phyloP scores from a whole-genome alignment of 2,888 invertebrate species.

The Dicyrtoma fusca region DNA sequence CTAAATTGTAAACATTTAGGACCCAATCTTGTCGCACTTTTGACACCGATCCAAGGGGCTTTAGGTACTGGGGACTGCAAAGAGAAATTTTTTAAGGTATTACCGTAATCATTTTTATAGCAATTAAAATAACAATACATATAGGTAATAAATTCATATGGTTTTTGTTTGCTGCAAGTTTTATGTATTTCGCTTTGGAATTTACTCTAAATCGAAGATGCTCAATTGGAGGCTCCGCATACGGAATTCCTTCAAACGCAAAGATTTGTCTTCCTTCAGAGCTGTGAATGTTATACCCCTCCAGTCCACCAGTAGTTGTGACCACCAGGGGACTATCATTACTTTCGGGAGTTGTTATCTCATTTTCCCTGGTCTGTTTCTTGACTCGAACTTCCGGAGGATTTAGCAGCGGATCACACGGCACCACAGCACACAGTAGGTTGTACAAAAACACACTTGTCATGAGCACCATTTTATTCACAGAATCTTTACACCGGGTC shows the following conservation, averaged over 20 bases:
- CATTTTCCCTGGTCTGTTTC: background rate
- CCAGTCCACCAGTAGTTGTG: slow-evolving; percentile 42
- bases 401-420: slow-evolving; percentile 39
- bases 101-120: too few relatives aligned
- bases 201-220: slow-evolving; percentile 36
- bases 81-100: too few relatives aligned
- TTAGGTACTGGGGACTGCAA: slow-evolving; percentile 31
- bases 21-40: slow-evolving; percentile 41
- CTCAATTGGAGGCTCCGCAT: slow-evolving; percentile 34
- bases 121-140: too few relatives aligned
- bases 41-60: slow-evolving; percentile 37
- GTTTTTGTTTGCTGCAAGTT: too few relatives aligned
- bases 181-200: too few relatives aligned
- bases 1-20: slow-evolving; percentile 48
- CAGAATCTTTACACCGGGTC: too few relatives aligned
- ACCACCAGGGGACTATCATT: slow-evolving; percentile 38
- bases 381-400: slow-evolving; percentile 13
- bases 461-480: slow-evolving; percentile 15
- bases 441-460: slow-evolving; percentile 33
- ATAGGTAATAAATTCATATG: too few relatives aligned
- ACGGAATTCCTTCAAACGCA: slow-evolving; percentile 44
- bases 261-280: slow-evolving; percentile 39
- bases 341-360: background rate
- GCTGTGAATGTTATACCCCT: slow-evolving; percentile 45
- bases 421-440: slow-evolving; percentile 48